Base-by-base conservation (phyloP, 2,797 vertebrate genomes). In the Streptopelia turtur region DNA sequence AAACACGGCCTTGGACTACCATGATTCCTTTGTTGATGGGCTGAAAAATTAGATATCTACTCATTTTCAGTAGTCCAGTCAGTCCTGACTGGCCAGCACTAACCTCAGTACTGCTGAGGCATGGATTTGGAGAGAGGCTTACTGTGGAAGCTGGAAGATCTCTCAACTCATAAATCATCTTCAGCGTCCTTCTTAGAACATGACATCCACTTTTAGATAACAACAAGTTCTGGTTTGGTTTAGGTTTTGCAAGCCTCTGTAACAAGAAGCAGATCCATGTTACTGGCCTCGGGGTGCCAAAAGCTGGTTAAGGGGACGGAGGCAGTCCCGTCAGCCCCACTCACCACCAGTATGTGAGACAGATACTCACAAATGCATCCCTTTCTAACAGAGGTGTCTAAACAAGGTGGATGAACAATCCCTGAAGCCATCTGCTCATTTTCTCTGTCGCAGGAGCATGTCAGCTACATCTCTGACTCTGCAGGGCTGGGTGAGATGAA, bases 131-230 rank as follows among this genome's bases (percentile, higher is more conserved):
- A 63, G 59, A 39, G 31, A 85, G 55, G 31, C 13, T 83, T 79
- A 24, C 25, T 81, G 47, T 35, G 59, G 35, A 83, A 88, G n/a
- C 22, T 79, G 59, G 55, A 94, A 91, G 76, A 59, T 41, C 63
- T 90, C 55, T 66, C 82, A 90, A 78, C 65, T 91, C 76, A 72
- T 86, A 90, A 94, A 88, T 65, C n/a, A 57, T 49, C 31, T 93
- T 57, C 57, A 85, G 35, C 25, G 57, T 68, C 50, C 76, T 94
- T 57, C 61, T 77, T 75, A 43, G 65, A 63, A 90, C 27, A 22
- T 55, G 72, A 35, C 52, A 66, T 61, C 71, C 55, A 10, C 45
- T 94, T 93, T 71, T 81, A 94, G 69, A 86, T 83, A 88, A 52
- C 71, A 72, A 39, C 11, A 35, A 16, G 8, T 11, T 88, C 50